Base-by-base conservation (phyloP, 2,888 invertebrate species). In the Hemaris fuciformis region DNA sequence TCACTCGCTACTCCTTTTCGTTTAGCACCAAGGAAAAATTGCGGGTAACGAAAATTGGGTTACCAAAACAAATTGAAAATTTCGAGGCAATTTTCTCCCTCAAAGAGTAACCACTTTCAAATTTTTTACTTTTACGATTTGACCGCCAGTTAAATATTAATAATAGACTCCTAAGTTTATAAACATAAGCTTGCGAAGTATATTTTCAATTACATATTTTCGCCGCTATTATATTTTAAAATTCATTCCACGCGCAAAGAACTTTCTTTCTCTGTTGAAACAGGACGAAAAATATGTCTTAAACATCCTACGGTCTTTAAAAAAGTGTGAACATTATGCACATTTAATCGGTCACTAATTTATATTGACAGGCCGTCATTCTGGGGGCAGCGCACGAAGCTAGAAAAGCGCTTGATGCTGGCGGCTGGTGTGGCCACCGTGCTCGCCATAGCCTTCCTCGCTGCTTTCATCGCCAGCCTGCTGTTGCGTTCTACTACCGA, bases 1-100 rank as follows among this genome's bases (percentile, higher is more conserved):
- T 79, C 80, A 77, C 77, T 69, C 67, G 79, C 72, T 76, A 79
- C 78, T 83, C 79, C 81, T 81, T 84, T 83, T 81, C 85, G 81
- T 78, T 82, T 83, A 80, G 72, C 81, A 83, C 84, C 82, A 83
- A 79, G 81, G 77, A 76, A 85, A 78, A 85, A 85, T 86, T 81
- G 83, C 79, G 84, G 81, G 73, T 77, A 79, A 79, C 69, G 81
- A 78, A 88, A 89, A 89, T 89, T 85, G 79, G 77, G 84, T 89
- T 88, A 86, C 80, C 79, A 83, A 84, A 84, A 83, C 79, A 89
- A 89, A 89, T 89, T 89, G 88, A 85, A 86, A 88, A 84, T 88
- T 87, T 87, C 80, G 78, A 77, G 80, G 83, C 87, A 89, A 89
- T 90, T 89, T 90, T 86, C 89, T 81, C 77, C 80, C 72, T 81